Evolutionary conservation across 2,888 invertebrate species (phyloP).

Genomic region (Caenorhabditis macrosperma): DNA sequence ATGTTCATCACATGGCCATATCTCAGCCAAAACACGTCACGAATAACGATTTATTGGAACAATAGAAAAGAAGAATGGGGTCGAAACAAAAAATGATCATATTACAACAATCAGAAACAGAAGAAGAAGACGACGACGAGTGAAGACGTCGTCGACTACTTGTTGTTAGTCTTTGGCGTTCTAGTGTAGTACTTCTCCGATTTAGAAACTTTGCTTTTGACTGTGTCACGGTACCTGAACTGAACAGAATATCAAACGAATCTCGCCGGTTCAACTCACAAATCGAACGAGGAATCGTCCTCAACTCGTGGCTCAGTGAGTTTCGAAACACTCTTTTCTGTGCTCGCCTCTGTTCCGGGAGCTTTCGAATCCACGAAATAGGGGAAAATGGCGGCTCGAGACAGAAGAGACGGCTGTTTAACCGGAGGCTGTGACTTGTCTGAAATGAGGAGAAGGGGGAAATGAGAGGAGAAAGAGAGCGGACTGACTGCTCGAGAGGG

Average conservation of each 20-base stretch:
- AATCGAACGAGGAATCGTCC: slow-evolving; percentile 11
- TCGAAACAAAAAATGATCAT: neutral
- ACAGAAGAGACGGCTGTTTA: neutral
- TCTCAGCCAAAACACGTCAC: slow-evolving; percentile 3
- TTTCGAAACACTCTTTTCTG: slow-evolving; percentile 15
- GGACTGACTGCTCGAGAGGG: neutral
- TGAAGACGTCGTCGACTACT: neutral
- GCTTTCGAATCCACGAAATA: slow-evolving; percentile 48
- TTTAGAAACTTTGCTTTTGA: neutral
- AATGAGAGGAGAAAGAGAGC: neutral
- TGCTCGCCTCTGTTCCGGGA: neutral
- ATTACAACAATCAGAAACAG: neutral
- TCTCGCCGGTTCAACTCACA: slow-evolving; percentile 9
- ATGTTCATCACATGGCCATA: slow-evolving; percentile 45
- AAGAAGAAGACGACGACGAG: slow-evolving; percentile 4
- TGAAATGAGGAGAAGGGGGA: neutral
- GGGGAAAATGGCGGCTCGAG: slow-evolving; percentile 33
- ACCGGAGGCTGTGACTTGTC: neutral
- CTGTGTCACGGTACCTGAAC: slow-evolving; percentile 21
- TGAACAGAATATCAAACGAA: neutral
- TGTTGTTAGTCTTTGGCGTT: neutral
- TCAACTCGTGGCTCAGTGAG: neutral
- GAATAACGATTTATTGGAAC: slow-evolving; percentile 29
- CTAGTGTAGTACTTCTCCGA: slow-evolving; percentile 18
- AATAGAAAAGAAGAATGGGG: slow-evolving; percentile 10